Evolutionary conservation across 2,113 vertebrate species (phyloP), one percentile per base, ranked within the genome.

Genomic region (Leptocoma aspasia): DNA sequence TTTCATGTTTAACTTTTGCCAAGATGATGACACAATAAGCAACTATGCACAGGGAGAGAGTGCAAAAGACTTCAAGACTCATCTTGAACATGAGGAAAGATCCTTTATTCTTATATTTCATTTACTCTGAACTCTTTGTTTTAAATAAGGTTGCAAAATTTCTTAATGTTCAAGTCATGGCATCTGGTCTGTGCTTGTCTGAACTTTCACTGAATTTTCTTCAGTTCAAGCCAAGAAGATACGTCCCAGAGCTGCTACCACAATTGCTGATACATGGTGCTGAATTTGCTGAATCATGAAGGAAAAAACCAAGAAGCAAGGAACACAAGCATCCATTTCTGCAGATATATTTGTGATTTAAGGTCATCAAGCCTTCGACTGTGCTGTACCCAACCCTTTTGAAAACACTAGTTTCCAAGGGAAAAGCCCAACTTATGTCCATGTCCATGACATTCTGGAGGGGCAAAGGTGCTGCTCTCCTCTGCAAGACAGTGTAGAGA

Each of bases 101-200:
- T 59, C 16, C 7, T 86, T 88, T 69, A 31, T 59, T 60, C 37
- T 59, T 81, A 18, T 57, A 39, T 45, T 85, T 79, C 5, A 42
- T 63, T 80, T 86, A 70, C 9, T 77, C 15, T 61, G 41, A 85
- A 82, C 64, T 57, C 41, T 49, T 82, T 80, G 22, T 79, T 92
- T 92, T 44, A 85, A 91, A 73, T 66, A 54, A 90, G 41, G 24
- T 73, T 66, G 24, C 35, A 92, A 84, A 61, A 90, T 86, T 83
- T 93, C 71, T 26, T 63, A 70, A 82, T 0, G 9, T 45, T 93
- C 31, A 86, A 73, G 88, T 90, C 30, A 65, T 53, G 26, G 44
- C 30, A 77, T 82, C 70, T 82, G 89, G 27, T 90, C 90, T 88
- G 42, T 81, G 53, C 82, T 94, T 95, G 79, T 73, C 76, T 92